Evolutionary conservation across 2,888 invertebrate species (phyloP), one percentile per base, ranked within the genome.

Genomic region (Zygothrica quintamaculata): DNA sequence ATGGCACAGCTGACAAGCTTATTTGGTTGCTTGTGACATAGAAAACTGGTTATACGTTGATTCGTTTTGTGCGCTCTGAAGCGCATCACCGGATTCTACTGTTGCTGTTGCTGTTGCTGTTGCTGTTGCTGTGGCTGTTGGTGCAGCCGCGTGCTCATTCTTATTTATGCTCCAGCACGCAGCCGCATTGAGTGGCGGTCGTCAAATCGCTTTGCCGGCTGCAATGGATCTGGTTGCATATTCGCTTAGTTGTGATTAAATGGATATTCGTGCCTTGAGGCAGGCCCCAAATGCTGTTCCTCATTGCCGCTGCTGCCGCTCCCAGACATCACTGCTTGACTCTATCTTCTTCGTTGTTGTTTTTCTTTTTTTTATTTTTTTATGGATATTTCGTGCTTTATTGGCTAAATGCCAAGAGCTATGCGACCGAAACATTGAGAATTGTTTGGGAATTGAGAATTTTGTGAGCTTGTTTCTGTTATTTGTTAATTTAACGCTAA

Each of bases 401-500:
- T 72, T 59, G 53, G 58, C 69, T 51, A 47, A 73, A 65, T 43
- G 61, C 59, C 66, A 66, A 56, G 33, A 48, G 40, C 43, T 58
- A 8, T 36, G 59, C 37, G 15, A 51, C 40, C 25, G 7, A 13
- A 52, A 16, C 11, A 33, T 31, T 39, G n/a, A 40, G 53, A 53
- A 68, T 44, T 47, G 57, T 53, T 60, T 55, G 34, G 33, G 62
- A 70, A 59, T 47, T 47, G 36, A 65, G 66, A 65, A 51, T 67
- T 64, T 58, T 42, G 44, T 43, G 56, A 43, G 62, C 52, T 25
- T 34, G 18, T 52, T 51, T 51, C 36, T 59, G n/a, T n/a, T n/a
- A 67, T 60, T 73, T 78, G 60, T 80, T 84, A 79, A 84, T 82
- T 84, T 84, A 77, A 80, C 77, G 85, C 84, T 77, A 84, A 84